Evolutionary conservation across 2,888 invertebrate species (phyloP).

Genomic region (Netelia fuscicornis): DNA sequence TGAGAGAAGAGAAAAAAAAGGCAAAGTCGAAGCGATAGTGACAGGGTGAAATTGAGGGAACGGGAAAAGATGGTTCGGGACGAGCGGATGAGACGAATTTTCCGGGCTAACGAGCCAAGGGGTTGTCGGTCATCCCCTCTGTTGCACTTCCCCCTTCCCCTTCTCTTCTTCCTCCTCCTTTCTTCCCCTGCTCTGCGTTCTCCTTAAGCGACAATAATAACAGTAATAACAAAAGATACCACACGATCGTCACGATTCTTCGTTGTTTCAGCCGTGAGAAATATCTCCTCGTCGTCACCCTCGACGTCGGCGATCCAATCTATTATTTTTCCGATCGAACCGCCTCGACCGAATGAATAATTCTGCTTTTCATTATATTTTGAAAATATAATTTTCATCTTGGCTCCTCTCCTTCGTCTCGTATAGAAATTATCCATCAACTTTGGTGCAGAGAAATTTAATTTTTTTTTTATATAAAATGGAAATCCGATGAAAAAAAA

Average conservation of each 20-base stretch:
- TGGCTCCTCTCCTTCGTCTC: background rate
- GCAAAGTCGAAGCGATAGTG: slow-evolving; percentile 5
- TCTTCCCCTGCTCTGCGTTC: background rate
- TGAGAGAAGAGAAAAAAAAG: background rate
- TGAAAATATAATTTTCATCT: background rate
- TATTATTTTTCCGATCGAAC: slow-evolving; percentile 16
- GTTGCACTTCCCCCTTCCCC: slow-evolving; percentile 8
- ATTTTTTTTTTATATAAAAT: no score
- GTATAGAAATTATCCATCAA: no score
- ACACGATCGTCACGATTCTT: background rate
- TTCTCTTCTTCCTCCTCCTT: background rate
- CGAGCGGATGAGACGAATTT: slow-evolving; percentile 45
- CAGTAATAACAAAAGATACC: background rate
- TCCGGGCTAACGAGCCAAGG: slow-evolving; percentile 56
- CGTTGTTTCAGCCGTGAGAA: slow-evolving; percentile 42
- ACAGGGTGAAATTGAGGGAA: slow-evolving; percentile 2
- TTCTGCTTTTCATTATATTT: background rate
- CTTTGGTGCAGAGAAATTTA: no score
- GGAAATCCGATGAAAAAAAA: no score
- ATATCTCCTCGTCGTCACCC: slow-evolving; percentile 18
- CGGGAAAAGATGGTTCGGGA: background rate
- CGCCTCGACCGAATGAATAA: background rate
- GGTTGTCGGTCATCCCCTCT: slow-evolving; percentile 38
- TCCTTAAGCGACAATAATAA: slow-evolving; percentile 1
- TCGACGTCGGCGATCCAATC: background rate